Conservation (phyloP, 1,140 invertebrate species). For the Pseudomyrmex dendroicus region DNA sequence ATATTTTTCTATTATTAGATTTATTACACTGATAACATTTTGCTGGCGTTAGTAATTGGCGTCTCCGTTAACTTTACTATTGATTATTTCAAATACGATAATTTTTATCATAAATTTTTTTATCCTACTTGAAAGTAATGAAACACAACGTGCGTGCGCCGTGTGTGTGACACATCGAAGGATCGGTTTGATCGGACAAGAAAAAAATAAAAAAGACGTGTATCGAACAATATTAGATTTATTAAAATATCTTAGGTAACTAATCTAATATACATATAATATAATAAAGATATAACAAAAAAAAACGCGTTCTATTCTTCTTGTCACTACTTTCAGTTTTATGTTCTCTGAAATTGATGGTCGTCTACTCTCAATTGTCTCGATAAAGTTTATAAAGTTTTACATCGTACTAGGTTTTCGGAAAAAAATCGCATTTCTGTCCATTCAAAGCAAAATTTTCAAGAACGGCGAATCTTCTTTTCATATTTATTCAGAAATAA, state of each 20-base stretch:
- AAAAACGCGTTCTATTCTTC: not conserved
- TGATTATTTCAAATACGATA: conserved; percentile 17
- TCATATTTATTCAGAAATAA: not conserved
- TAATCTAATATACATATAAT: conserved; percentile 38
- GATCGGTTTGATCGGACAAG: not conserved
- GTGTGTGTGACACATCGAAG: not conserved
- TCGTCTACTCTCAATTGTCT: not conserved
- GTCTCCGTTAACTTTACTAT: not conserved
- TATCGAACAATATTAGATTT: conserved; percentile 8
- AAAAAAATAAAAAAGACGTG: not conserved
- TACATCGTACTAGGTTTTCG: not conserved
- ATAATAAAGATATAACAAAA: not conserved
- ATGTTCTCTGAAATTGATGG: not conserved
- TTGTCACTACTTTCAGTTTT: conserved; percentile 17
- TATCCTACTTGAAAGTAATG: not conserved
- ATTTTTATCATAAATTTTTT: not conserved
- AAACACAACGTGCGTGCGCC: too few species aligned
- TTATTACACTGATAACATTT: not conserved
- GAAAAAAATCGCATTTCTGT: not conserved
- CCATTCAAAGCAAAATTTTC: not conserved
- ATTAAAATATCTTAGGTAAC: conserved; percentile 43
- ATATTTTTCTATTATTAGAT: too few species aligned
- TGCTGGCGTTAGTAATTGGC: not conserved
- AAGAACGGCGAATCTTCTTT: not conserved
- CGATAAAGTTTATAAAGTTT: not conserved